These are phyloP conservation scores for Metallyticus violacea DNA, from an alignment of 2,888 invertebrate species.

Conservation along the genomic window DNA sequence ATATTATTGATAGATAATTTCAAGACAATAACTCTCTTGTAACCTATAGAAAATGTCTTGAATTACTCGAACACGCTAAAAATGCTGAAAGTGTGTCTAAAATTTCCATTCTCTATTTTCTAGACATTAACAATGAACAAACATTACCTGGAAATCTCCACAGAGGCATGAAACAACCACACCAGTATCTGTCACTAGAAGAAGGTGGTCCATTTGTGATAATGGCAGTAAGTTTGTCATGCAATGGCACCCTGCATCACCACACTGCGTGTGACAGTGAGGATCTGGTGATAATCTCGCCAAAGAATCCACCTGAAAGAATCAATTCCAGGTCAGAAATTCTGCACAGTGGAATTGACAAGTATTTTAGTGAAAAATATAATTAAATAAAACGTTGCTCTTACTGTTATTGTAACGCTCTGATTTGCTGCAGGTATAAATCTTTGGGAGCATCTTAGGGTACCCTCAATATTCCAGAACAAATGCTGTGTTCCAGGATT, in stretches of 20 bases:
- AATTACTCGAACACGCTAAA: no score
- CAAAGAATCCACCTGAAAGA: conserved; percentile 52
- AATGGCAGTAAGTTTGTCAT: conserved; percentile 53
- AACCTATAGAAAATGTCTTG: no score
- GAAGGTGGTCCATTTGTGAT: conserved; percentile 64
- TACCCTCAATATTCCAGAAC: conserved; percentile 67
- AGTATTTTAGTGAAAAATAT: no score
- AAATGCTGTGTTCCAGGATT: conserved; percentile 64
- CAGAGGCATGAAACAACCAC: conserved; percentile 68
- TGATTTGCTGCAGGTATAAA: conserved; percentile 71
- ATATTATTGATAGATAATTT: no score
- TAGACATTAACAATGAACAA: no score
- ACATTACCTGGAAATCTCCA: conserved; percentile 61
- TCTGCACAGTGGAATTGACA: neutral
- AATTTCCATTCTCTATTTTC: no score
- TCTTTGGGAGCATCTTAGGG: conserved; percentile 65
- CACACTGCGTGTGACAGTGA: conserved; percentile 63
- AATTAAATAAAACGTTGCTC: conserved; percentile 23
- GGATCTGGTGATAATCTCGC: conserved; percentile 50
- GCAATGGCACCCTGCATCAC: conserved; percentile 70
- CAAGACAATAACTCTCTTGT: no score
- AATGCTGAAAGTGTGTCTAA: no score
- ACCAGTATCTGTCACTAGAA: conserved; percentile 61
- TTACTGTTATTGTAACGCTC: conserved; percentile 66
- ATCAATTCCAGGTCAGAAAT: neutral